Evolutionary conservation across 1,140 invertebrate species (phyloP), one percentile per base, ranked within the genome.

Genomic region (Sycophaga agraensis): DNA sequence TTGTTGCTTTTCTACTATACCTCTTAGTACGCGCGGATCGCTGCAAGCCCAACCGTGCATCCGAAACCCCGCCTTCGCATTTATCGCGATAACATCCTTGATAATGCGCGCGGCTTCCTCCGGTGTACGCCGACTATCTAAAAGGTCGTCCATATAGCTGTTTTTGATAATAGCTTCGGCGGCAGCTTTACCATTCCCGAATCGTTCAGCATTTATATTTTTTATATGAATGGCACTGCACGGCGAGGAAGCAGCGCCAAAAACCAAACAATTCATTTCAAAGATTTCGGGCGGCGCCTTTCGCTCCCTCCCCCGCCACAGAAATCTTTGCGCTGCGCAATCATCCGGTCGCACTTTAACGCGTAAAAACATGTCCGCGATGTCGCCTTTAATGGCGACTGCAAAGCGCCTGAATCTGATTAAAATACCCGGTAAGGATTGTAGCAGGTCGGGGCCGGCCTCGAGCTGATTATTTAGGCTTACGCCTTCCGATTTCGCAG

Each of bases 81-180:
- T 48, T n/a, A 48, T 48, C 14, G 24, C 8, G 2, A 2, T 24
- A 6, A 48, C 21, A 7, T 14, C 11, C 4, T 7, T 26, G 3
- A 48, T n/a, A n/a, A 6, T 4, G 2, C 21, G 5, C 21, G 5
- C 12, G 4, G 12, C 24, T 48, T n/a, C 24, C 12, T 48, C 11
- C 3, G 2, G 2, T 5, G 21, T 26, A 2, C 16, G 7, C 2
- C 59, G 50, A 45, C 67, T 68, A 37, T 69, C 68, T 11, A 77
- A 59, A 46, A 70, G 73, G 49, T n/a, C n/a, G n/a, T n/a, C n/a
- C n/a, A n/a, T n/a, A n/a, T n/a, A n/a, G n/a, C n/a, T n/a, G n/a
- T n/a, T 77, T 74, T 50, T 75, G 73, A 61, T 73, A 72, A 40
- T 77, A 76, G 35, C 70, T 67, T n/a, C n/a, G n/a, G n/a, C n/a